These are phyloP conservation scores for Psephotus haematonotus DNA, from an alignment of 2,113 vertebrate genomes.

Conservation along the genomic window DNA sequence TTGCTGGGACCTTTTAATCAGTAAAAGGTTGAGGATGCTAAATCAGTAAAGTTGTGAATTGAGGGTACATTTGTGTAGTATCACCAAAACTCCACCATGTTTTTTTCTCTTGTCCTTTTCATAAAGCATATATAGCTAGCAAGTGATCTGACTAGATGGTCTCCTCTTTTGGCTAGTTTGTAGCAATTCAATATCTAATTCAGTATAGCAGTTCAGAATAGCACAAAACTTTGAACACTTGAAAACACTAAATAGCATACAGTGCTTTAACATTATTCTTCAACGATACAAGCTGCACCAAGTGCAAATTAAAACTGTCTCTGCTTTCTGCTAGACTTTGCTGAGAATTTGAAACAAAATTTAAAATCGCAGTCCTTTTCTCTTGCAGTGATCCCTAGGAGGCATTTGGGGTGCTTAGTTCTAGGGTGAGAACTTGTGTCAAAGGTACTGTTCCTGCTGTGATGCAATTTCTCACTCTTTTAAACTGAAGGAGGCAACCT, in stretches of 20 bases:
- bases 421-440: background rate
- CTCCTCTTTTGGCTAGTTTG: background rate
- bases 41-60: background rate
- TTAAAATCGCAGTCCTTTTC: background rate
- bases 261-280: background rate
- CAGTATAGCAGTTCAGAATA: background rate
- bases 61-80: background rate
- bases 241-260: background rate
- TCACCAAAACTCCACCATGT: fast-evolving
- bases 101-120: background rate
- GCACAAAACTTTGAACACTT: background rate
- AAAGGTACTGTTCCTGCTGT: background rate
- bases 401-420: background rate
- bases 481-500: background rate
- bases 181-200: background rate
- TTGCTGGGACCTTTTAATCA: background rate
- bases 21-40: background rate
- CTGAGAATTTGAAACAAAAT: background rate
- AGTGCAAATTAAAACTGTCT: background rate
- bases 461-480: background rate
- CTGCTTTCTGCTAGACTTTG: background rate
- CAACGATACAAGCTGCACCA: background rate
- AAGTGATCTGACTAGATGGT: background rate
- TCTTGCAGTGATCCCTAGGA: background rate
- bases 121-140: background rate